phyloP scores from a whole-genome alignment of 2,888 invertebrate species.

The Xestia ashworthii region DNA sequence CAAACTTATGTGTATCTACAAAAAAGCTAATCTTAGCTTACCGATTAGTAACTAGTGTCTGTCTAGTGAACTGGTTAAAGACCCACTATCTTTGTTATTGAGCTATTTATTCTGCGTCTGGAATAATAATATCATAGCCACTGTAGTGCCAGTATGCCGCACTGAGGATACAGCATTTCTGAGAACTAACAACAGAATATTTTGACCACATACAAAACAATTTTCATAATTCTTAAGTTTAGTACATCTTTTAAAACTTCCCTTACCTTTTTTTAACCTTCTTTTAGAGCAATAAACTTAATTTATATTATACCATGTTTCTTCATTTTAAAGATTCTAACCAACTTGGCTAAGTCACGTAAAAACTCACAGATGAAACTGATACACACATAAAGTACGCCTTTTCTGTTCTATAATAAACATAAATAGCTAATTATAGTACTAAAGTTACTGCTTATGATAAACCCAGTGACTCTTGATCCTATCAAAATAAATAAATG shows the following conservation, averaged over 20 bases:
- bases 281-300: not conserved
- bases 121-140: not conserved
- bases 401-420: conserved; percentile 4
- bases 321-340: not conserved
- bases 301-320: not conserved
- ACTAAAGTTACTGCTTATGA: conserved; percentile 5
- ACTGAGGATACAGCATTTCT: not conserved
- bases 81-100: not conserved
- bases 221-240: too few relatives aligned
- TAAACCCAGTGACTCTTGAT: conserved; percentile 17
- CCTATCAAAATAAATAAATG: conserved; percentile 10
- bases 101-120: not conserved
- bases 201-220: not conserved
- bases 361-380: too few relatives aligned
- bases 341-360: not conserved
- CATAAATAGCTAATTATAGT: not conserved
- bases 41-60: not conserved
- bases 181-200: not conserved
- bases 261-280: too few relatives aligned
- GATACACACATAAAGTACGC: not conserved
- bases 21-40: too few relatives aligned
- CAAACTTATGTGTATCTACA: too few relatives aligned
- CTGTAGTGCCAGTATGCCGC: not conserved
- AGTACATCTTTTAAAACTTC: too few relatives aligned
- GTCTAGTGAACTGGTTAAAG: not conserved